Evolutionary conservation across 2,888 invertebrate genomes (phyloP).

Genomic region (Patella caerulea): DNA sequence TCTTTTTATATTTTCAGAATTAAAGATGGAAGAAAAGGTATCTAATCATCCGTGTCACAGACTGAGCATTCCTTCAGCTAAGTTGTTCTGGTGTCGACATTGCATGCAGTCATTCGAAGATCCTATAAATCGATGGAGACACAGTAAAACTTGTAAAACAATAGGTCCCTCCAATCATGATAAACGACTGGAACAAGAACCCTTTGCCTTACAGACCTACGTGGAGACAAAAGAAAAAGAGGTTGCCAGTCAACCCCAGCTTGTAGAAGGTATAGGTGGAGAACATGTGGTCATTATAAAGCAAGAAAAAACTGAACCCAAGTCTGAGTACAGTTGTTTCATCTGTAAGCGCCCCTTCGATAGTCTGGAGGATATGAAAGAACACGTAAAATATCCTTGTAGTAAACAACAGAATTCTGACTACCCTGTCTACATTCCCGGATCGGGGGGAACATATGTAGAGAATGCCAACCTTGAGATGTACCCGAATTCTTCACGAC

Average conservation of each 20-base stretch:
- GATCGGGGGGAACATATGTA: neutral
- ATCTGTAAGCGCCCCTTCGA: constrained; percentile 30
- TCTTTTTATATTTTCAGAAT: neutral
- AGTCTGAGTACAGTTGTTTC: constrained; percentile 27
- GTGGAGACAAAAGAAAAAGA: constrained; percentile 15
- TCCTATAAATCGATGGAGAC: constrained; percentile 64
- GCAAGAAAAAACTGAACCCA: constrained; percentile 8
- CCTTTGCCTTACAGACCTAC: constrained; percentile 28
- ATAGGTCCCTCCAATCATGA: constrained; percentile 35
- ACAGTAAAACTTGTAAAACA: constrained; percentile 57
- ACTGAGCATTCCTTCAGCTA: constrained; percentile 61
- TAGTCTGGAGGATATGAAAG: constrained; percentile 32
- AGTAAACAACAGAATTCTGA: constrained; percentile 19
- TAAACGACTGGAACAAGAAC: constrained; percentile 37
- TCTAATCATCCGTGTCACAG: constrained; percentile 64
- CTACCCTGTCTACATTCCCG: neutral
- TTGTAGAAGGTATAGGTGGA: neutral
- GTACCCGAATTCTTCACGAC: neutral
- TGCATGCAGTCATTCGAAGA: constrained; percentile 65
- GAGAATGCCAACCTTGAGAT: neutral
- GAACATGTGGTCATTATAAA: constrained; percentile 11
- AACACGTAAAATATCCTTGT: constrained; percentile 30
- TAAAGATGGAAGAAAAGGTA: constrained; percentile 21
- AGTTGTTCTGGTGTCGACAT: constrained; percentile 64
- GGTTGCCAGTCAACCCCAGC: constrained; percentile 15